Base-by-base conservation (phyloP, 2,113 vertebrate genomes). In the Siphamia tubifer region DNA sequence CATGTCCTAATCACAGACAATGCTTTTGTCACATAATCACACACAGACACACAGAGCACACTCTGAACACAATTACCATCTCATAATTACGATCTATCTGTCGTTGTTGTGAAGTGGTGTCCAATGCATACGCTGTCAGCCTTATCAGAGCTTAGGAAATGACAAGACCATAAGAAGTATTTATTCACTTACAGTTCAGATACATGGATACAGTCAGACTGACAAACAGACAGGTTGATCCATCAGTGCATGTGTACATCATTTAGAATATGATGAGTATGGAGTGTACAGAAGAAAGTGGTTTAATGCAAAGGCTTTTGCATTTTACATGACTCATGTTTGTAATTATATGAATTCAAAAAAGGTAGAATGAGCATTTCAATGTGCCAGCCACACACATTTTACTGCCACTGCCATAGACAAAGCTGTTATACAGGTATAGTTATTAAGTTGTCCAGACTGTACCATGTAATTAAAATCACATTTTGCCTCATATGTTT, bases 61-160 rank as follows among this genome's bases (percentile, higher is more conserved):
- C 57, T 51, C 36, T 17, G 56, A 28, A 65, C 73, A 78, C 75
- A 87, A 87, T 89, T 68, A 82, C 77, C 71, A 65, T 83, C 54
- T 66, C 65, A 75, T 89, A 88, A 88, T 87, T 83, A 75, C 49
- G 49, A 78, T 83, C 79, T 81, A 52, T 81, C 72, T 47, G 61
- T 32, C 53, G 21, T 65, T 55, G 81, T 80, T 77, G 72, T 74
- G 79, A 83, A 84, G 68, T 52, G 67, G 65, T 45, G 66, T 47
- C 56, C 42, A 21, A 68, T 69, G 57, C 17, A 13, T 24, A 23
- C 11, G 23, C 55, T 47, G 3, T 57, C 71, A 30, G 64, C 67
- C 60, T 90, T 78, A 82, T 83, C 81, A 69, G 67, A 55, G 62
- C 74, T 86, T 75, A 75, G 69, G 67, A 89, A 86, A 89, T 87